Percentiles rank a stretch among this genome's conserved stretches.
phyloP scores from a whole-genome alignment of 2,888 invertebrate genomes.

The Agrochola litura region DNA sequence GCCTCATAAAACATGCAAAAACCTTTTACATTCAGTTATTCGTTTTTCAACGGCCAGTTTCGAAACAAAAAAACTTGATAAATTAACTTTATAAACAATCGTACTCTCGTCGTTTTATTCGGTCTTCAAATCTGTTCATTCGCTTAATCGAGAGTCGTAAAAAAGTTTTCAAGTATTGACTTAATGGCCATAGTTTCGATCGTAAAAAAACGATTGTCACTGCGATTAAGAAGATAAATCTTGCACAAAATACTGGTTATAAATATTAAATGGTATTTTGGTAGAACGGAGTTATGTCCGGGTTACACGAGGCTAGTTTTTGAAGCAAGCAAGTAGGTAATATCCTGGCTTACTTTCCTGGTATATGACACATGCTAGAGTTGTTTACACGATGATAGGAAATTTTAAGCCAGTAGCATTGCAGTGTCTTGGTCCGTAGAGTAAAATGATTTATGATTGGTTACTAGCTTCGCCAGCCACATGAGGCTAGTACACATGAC shows the following conservation, averaged over 20 bases:
- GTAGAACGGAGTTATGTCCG: not conserved
- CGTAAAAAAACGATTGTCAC: constrained; percentile 66
- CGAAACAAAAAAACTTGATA: constrained; percentile 66
- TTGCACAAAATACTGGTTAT: constrained; percentile 32
- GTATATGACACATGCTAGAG: too few species aligned
- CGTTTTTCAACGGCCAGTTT: constrained; percentile 35
- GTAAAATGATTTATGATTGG: too few species aligned
- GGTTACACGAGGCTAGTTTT: too few species aligned
- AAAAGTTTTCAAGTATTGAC: constrained; percentile 72
- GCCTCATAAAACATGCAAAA: constrained; percentile 42
- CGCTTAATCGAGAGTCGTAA: constrained; percentile 75
- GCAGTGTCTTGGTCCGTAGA: too few species aligned
- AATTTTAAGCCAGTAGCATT: too few species aligned
- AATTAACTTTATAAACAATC: constrained; percentile 68
- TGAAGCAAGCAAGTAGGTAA: too few species aligned
- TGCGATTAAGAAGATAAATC: constrained; percentile 47
- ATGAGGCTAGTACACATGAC: too few species aligned
- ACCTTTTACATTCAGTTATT: constrained; percentile 56
- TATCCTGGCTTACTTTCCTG: too few species aligned
- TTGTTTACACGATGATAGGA: too few species aligned
- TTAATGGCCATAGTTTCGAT: constrained; percentile 69
- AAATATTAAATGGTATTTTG: constrained; percentile 33
- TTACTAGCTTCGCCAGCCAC: too few species aligned
- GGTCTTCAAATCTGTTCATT: constrained; percentile 70
- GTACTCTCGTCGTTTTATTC: constrained; percentile 69